Conservation (phyloP, 2,113 vertebrate genomes). For the Megaleporinus macrocephalus region DNA sequence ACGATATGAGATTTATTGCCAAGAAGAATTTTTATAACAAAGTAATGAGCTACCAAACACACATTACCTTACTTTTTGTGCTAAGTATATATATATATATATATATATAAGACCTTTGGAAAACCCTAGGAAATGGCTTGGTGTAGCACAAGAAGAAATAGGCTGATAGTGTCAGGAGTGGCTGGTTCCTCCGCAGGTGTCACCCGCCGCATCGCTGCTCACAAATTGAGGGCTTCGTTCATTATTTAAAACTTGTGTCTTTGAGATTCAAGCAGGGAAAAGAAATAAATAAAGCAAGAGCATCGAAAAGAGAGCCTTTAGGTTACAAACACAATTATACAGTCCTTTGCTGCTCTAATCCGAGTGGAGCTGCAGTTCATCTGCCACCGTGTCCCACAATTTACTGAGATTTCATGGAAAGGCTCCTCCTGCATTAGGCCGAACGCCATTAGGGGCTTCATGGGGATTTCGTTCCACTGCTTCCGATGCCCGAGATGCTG, state of each 20-base stretch:
- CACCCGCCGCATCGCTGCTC: not conserved
- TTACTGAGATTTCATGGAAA: constrained; percentile 54
- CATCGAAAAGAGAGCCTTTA: not conserved
- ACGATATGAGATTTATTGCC: too few species aligned
- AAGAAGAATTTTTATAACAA: too few species aligned
- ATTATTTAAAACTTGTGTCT: constrained; percentile 20
- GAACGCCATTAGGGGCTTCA: constrained; percentile 68
- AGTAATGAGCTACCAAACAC: too few species aligned
- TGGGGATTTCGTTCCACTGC: constrained; percentile 62
- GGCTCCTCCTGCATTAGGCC: constrained; percentile 48
- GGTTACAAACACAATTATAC: constrained; percentile 50
- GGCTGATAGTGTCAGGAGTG: not conserved
- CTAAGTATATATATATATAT: too few species aligned
- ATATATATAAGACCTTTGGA: too few species aligned
- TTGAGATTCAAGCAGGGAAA: constrained; percentile 10
- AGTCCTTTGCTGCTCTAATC: constrained; percentile 40
- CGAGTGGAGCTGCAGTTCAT: constrained; percentile 35
- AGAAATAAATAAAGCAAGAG: constrained; percentile 3
- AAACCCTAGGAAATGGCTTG: not conserved
- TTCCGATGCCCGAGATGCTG: constrained; percentile 59
- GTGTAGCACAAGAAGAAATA: not conserved
- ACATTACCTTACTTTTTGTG: too few species aligned
- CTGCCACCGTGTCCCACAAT: constrained; percentile 31
- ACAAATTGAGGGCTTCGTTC: constrained; percentile 20
- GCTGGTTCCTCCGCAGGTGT: not conserved